Conservation (phyloP, 2,113 vertebrate species). For the Piprites chloris region DNA sequence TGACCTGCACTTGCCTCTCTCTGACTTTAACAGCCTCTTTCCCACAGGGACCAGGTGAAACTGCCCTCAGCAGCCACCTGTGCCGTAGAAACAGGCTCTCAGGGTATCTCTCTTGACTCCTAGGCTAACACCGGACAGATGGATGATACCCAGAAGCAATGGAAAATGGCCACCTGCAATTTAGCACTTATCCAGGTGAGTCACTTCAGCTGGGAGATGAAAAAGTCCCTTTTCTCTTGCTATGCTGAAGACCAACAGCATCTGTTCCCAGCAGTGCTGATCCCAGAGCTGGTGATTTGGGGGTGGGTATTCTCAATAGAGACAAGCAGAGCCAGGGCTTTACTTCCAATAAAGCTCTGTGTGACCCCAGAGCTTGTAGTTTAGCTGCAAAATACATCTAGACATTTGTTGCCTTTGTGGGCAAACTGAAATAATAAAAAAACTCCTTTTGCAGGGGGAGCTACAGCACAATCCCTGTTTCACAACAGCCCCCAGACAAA, state of each 20-base stretch:
- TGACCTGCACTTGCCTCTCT: rapidly evolving
- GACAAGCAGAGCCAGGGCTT: background rate
- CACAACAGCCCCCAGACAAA: background rate
- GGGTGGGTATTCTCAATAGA: background rate
- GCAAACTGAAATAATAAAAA: background rate
- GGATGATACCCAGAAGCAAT: constrained; percentile 81
- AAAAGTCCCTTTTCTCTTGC: background rate
- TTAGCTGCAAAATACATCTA: background rate
- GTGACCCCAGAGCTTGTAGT: background rate
- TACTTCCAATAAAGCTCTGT: background rate
- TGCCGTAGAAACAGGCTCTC: background rate
- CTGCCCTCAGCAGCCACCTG: background rate
- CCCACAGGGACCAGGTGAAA: background rate
- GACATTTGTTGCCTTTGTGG: background rate
- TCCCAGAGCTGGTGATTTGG: background rate
- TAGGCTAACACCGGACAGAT: constrained; percentile 91
- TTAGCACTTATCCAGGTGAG: constrained; percentile 91
- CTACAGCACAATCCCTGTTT: background rate
- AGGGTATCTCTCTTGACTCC: constrained; percentile 6
- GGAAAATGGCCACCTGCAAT: constrained; percentile 87
- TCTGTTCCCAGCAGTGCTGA: background rate
- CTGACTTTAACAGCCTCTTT: background rate
- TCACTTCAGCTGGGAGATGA: background rate
- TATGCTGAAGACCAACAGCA: background rate
- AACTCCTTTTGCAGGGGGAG: background rate